Base-by-base conservation (phyloP, 2,113 vertebrate genomes). In the Oceanodroma tethys region DNA sequence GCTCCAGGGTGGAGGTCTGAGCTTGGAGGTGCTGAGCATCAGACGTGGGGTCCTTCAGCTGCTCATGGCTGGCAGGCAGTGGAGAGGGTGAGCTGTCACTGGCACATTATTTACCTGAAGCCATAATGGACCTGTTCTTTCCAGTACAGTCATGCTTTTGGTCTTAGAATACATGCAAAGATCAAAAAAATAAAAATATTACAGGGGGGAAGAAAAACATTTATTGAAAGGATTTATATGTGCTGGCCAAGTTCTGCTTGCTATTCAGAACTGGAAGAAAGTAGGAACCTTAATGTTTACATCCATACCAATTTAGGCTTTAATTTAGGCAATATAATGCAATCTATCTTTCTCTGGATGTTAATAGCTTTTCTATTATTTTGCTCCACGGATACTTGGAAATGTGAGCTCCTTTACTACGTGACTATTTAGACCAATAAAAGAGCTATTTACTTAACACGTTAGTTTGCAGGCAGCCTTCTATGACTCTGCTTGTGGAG, bases 341-440 rank as follows among this genome's bases (percentile, higher is more conserved):
- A 92, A 82, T 90, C 79, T 73, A 26, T 81, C 86, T 95, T 95
- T 85, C 70, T 66, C 78, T 70, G 53, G 55, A 40, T 78, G 91
- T 94, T 86, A 94, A 76, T 68, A 95, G 76, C 38, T 91, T 94
- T 85, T 88, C 78, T 76, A 62, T 93, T 94, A 56, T 96, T 95
- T 94, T 90, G 62, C 66, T 95, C 78, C 86, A 40, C 2, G 16
- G 86, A 40, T 85, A 22, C 86, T 89, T 91, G 83, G 73, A 96
- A 91, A 85, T 91, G 66, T 75, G 86, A 96, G 48, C 76, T 95
- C 81, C 80, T 94, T 84, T 84, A 34, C 79, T 93, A 53, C 3
- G 25, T 89, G 81, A 79, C 86, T 85, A 81, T 81, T 91, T 58
- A 65, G 80, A 23, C 48, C 86, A 86, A 71, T 92, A 88, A 79